Base-by-base conservation (phyloP, 2,113 vertebrate genomes). In the Falcunculus frontatus region DNA sequence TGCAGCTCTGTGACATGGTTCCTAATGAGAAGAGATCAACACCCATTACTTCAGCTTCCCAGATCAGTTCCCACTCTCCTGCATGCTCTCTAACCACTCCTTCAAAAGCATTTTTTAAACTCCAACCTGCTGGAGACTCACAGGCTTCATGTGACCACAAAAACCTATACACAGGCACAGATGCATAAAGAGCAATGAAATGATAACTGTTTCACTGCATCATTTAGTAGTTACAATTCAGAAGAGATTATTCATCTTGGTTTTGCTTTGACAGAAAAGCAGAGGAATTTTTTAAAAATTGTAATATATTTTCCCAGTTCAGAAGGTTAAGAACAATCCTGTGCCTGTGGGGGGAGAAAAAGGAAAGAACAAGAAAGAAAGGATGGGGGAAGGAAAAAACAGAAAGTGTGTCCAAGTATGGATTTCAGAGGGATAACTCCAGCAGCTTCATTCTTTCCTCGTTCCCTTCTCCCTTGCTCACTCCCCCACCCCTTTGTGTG, bases 81-180 rank as follows among this genome's bases (percentile, higher is more conserved):
- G 6, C 42, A 62, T 49, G 44, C 19, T 80, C 50, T 73, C 53
- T 77, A 76, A 60, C 37, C 53, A 63, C 80, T 93, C 49, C 52
- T 91, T 93, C 65, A 60, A 91, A 95, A 85, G 79, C 7, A 5
- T 67, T 69, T 84, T 95, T 89, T 74, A 82, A 92, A 79, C 73
- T 93, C 29, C 49, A 90, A 46, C 69, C 74, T 93, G n/a, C 77
- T 93, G 80, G 77, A 97, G 79, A 76, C 74, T 74, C 81, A n/a
- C 11, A 70, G 84, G 56, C 75, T 79, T 82, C 53, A 12, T 3
- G 5, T 7, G 16, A 93, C 76, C 89, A 39, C 70, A 95, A 81
- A 90, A 87, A 22, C 41, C n/a, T 52, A 32, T 33, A 70, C 0
- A 39, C 73, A 93, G 87, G 46, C 74, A 27, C 30, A 59, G 76